phyloP scores from a whole-genome alignment of 2,113 vertebrate species.

The Microtus ochrogaster region DNA sequence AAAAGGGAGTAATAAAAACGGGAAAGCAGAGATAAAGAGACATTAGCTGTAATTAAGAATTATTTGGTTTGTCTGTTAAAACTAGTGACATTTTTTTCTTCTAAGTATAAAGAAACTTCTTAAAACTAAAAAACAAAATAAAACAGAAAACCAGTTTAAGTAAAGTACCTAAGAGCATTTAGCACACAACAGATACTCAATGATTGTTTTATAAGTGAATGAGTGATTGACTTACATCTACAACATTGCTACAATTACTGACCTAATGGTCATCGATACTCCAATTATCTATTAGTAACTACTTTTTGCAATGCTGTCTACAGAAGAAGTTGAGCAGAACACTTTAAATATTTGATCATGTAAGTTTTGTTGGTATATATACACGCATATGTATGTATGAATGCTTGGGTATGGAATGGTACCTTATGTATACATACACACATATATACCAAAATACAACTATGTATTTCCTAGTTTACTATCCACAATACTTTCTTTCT shows the following conservation, averaged over 20 bases:
- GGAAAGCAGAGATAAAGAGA: background rate
- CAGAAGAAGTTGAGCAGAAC: background rate
- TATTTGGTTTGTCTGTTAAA: background rate
- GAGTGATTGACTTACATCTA: background rate
- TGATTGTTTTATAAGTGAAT: background rate
- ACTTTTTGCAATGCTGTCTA: background rate
- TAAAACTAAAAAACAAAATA: background rate
- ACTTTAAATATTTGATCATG: constrained; percentile 13
- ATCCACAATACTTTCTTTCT: background rate
- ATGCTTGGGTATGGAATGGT: background rate
- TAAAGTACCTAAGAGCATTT: background rate
- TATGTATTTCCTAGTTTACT: background rate
- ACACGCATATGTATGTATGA: no score
- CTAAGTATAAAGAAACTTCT: background rate
- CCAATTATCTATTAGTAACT: background rate
- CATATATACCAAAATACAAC: rapidly evolving
- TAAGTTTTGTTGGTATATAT: background rate
- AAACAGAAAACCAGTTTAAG: background rate
- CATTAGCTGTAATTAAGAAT: background rate
- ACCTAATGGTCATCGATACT: background rate
- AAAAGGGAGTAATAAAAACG: background rate
- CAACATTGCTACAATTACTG: background rate
- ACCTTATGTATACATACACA: background rate
- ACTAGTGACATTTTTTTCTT: background rate
- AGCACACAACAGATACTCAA: background rate